Conservation (phyloP, 2,888 invertebrate genomes). For the Drosophila niveifrons region DNA sequence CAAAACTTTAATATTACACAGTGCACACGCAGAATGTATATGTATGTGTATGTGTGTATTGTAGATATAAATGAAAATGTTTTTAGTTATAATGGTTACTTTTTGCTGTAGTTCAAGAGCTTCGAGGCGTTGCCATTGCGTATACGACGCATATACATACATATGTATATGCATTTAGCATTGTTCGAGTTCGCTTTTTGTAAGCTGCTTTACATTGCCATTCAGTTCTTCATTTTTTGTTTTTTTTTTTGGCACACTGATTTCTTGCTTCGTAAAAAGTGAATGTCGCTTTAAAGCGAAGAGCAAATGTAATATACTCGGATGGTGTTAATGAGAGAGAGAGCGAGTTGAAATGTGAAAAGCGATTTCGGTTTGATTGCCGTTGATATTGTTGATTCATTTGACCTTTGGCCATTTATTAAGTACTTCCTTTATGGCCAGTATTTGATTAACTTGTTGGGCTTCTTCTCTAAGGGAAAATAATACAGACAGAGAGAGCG, state of each 20-base stretch:
- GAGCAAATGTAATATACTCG: conserved; percentile 1
- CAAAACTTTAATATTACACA: conserved; percentile 12
- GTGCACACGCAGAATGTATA: not conserved
- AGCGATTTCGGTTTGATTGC: conserved; percentile 9
- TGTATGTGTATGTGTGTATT: not conserved
- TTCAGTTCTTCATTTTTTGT: not conserved
- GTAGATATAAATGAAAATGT: conserved; percentile 1
- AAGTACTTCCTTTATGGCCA: conserved; percentile 20
- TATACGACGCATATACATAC: too few species aligned
- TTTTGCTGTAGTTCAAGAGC: conserved; percentile 16
- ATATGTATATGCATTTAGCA: conserved; percentile 16
- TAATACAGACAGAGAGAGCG: not conserved
- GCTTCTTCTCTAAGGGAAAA: not conserved
- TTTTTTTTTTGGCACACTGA: not conserved
- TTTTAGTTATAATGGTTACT: conserved; percentile 20
- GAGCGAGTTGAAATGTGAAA: conserved; percentile 1
- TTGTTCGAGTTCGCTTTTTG: conserved; percentile 14
- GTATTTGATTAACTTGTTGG: conserved; percentile 50
- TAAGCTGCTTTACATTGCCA: not conserved
- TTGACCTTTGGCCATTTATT: conserved; percentile 29
- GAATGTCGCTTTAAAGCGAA: not conserved
- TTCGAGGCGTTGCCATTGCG: conserved; percentile 4
- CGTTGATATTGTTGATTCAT: conserved; percentile 22
- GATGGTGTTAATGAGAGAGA: not conserved
- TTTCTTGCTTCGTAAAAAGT: not conserved